A percentile compares a stretch with the other conserved stretches of the same genome.
phyloP scores from a whole-genome alignment of 2,113 vertebrate species.

The Corythornis madagascariensis region DNA sequence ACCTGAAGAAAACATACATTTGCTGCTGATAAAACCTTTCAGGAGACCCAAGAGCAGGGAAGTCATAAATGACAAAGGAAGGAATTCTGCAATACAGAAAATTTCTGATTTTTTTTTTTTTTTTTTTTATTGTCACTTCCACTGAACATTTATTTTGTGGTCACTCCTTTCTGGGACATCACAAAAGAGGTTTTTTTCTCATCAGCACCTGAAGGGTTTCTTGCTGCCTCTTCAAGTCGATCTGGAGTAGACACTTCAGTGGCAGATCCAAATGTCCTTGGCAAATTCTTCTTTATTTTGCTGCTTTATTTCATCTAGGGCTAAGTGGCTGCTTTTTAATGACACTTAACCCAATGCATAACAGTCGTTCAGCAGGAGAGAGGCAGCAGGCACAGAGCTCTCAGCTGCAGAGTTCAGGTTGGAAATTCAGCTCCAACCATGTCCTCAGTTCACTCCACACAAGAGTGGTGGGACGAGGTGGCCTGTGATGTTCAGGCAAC shows the following conservation, averaged over 20 bases:
- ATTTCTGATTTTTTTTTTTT: not conserved
- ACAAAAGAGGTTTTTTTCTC: not conserved
- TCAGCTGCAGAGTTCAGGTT: not conserved
- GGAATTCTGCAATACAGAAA: not conserved
- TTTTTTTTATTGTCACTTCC: not conserved
- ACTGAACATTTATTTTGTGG: not conserved
- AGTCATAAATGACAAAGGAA: not conserved
- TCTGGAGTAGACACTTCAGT: not conserved
- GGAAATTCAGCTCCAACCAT: not conserved
- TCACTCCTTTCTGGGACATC: not conserved
- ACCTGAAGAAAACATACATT: not conserved
- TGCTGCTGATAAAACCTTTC: constrained; percentile 5
- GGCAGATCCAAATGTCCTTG: not conserved
- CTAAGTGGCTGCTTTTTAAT: not conserved
- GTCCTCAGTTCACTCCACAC: not conserved
- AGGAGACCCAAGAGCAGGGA: not conserved
- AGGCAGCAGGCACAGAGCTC: not conserved
- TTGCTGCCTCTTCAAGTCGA: not conserved
- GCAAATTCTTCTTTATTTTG: not conserved
- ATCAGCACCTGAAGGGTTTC: constrained; percentile 9
- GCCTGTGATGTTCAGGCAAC: not conserved
- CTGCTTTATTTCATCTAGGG: not conserved
- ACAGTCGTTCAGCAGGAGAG: not conserved
- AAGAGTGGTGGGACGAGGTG: not conserved
- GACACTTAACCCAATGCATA: not conserved